Evolutionary conservation across 2,888 invertebrate genomes (phyloP).

Genomic region (Volucella inflata): DNA sequence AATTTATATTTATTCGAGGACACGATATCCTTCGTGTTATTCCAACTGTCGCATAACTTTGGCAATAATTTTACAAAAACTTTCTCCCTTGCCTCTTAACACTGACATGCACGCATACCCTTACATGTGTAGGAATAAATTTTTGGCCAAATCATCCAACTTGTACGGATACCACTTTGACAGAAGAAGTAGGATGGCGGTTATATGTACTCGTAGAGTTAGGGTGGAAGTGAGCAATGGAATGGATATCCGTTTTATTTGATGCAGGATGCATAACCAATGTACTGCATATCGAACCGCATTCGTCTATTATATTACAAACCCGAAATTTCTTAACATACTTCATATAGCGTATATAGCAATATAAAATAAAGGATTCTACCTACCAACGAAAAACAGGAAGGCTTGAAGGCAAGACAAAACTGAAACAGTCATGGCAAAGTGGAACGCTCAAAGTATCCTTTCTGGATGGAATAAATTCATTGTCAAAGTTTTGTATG

Average conservation of each 20-base stretch:
- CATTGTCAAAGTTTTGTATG: constrained; percentile 71
- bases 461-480: constrained; percentile 70
- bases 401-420: no score
- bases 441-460: constrained; percentile 31
- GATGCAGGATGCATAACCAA: constrained; percentile 9
- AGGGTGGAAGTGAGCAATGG: neutral
- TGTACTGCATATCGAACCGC: constrained; percentile 52
- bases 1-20: constrained; percentile 60
- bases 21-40: constrained; percentile 77
- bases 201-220: no score
- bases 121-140: constrained; percentile 57
- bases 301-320: constrained; percentile 61
- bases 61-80: constrained; percentile 78
- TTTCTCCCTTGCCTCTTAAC: constrained; percentile 15
- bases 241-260: constrained; percentile 48
- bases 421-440: neutral
- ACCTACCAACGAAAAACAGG: neutral
- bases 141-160: constrained; percentile 36
- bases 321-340: constrained; percentile 36
- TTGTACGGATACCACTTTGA: constrained; percentile 1
- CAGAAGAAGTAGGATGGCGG: constrained; percentile 5
- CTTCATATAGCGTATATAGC: constrained; percentile 6
- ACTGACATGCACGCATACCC: constrained; percentile 39
- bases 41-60: constrained; percentile 80
- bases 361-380: constrained; percentile 54